Conservation (phyloP, 2,797 vertebrate species). For the Labroides dimidiatus region DNA sequence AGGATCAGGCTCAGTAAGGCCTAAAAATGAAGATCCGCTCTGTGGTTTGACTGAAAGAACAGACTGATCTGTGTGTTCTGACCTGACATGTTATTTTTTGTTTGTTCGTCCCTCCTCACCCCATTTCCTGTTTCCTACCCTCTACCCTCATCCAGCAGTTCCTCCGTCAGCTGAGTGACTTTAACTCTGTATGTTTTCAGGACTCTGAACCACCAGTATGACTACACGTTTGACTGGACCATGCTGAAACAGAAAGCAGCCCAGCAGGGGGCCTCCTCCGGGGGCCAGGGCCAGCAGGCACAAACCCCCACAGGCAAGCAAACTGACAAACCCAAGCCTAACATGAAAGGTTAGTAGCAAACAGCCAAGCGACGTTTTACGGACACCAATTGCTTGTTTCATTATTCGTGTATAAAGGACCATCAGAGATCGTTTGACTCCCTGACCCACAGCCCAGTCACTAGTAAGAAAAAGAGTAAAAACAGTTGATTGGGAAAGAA, state of each 20-base stretch:
- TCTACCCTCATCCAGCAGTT: no score
- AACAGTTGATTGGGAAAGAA: conserved; percentile 79
- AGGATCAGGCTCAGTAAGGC: no score
- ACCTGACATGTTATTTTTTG: no score
- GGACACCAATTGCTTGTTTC: conserved; percentile 84
- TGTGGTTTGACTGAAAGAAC: no score
- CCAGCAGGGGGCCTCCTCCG: conserved; percentile 98
- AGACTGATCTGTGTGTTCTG: no score
- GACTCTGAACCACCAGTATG: conserved; percentile 99
- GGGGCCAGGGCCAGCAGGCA: conserved; percentile 99
- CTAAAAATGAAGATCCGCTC: no score
- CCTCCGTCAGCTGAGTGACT: neutral
- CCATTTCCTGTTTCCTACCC: neutral
- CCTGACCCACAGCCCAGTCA: conserved; percentile 54
- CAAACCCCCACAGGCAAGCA: conserved; percentile 99
- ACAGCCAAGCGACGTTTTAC: conserved; percentile 99
- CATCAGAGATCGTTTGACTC: conserved; percentile 52
- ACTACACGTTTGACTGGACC: conserved; percentile 99
- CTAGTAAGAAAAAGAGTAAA: conserved; percentile 47
- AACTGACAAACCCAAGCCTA: conserved; percentile 99
- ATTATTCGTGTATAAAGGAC: conserved; percentile 64
- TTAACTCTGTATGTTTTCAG: conserved; percentile 70
- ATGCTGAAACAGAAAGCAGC: conserved; percentile 99
- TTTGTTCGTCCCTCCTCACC: no score
- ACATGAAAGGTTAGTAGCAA: conserved; percentile 99